Percentiles rank a stretch among this genome's conserved stretches.
Conservation (phyloP, 2,797 vertebrate genomes). For the Acridotheres tristis region DNA sequence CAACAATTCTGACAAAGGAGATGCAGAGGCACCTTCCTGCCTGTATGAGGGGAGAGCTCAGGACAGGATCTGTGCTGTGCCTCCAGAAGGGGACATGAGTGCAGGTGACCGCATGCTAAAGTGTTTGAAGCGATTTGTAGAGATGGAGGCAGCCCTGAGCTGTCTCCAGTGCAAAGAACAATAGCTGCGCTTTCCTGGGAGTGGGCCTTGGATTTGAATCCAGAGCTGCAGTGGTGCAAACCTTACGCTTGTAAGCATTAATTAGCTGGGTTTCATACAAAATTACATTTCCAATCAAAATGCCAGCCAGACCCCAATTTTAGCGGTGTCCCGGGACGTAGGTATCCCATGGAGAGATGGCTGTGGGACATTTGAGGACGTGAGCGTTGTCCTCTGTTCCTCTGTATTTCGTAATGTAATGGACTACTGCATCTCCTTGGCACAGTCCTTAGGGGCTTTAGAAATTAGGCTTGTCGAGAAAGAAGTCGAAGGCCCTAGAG, state of each 20-base stretch:
- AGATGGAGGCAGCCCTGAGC: not conserved
- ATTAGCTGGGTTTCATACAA: not conserved
- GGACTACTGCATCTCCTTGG: not conserved
- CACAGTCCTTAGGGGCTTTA: not conserved
- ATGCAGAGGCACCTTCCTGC: not conserved
- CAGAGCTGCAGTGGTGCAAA: not conserved
- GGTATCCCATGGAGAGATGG: not conserved
- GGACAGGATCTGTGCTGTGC: not conserved
- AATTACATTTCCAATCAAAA: not conserved
- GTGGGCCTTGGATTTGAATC: not conserved
- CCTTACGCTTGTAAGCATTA: not conserved
- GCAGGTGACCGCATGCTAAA: not conserved
- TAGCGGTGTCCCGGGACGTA: not conserved
- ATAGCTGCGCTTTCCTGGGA: fast-evolving
- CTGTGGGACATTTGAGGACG: fast-evolving
- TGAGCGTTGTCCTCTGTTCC: fast-evolving
- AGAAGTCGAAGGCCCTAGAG: not conserved
- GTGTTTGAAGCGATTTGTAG: not conserved
- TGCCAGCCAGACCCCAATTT: not conserved
- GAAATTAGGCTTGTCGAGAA: not conserved
- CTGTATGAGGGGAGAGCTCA: fast-evolving
- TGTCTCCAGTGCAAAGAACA: not conserved
- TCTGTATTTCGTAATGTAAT: not conserved
- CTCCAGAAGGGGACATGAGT: not conserved
- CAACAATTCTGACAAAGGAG: not conserved